These are phyloP conservation scores for Aphelenchoides besseyi DNA, from an alignment of 1,140 invertebrate species.

Conservation along the genomic window DNA sequence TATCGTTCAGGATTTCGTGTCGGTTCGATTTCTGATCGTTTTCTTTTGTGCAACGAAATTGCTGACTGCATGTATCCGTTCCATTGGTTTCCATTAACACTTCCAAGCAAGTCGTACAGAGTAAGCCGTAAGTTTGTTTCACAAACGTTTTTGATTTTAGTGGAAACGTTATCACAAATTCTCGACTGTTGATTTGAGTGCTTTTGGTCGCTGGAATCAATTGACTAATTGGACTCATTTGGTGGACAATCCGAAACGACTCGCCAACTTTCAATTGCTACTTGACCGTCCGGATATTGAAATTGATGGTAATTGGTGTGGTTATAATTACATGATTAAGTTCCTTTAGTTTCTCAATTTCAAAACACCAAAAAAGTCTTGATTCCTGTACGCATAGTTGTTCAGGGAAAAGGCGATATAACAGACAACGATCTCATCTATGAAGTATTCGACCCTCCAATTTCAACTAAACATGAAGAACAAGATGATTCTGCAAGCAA, in stretches of 20 bases:
- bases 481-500: no score
- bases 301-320: background rate
- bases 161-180: conserved; percentile 21
- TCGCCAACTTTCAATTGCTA: background rate
- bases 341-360: background rate
- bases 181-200: no score
- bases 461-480: no score
- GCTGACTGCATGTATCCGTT: conserved; percentile 11
- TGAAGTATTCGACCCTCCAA: no score
- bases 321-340: background rate
- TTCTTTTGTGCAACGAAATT: conserved; percentile 1
- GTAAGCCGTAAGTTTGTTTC: conserved; percentile 7
- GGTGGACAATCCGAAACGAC: background rate
- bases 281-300: background rate
- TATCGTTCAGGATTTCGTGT: conserved; percentile 14
- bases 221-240: background rate
- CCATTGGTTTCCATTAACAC: conserved; percentile 16
- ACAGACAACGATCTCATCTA: conserved; percentile 9
- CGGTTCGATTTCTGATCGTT: conserved; percentile 17
- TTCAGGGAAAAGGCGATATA: conserved; percentile 5
- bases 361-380: background rate
- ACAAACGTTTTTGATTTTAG: conserved; percentile 1
- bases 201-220: background rate
- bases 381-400: background rate
- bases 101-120: background rate